Base-by-base conservation (phyloP, 2,113 vertebrate species). In the Herpetotheres cachinnans region DNA sequence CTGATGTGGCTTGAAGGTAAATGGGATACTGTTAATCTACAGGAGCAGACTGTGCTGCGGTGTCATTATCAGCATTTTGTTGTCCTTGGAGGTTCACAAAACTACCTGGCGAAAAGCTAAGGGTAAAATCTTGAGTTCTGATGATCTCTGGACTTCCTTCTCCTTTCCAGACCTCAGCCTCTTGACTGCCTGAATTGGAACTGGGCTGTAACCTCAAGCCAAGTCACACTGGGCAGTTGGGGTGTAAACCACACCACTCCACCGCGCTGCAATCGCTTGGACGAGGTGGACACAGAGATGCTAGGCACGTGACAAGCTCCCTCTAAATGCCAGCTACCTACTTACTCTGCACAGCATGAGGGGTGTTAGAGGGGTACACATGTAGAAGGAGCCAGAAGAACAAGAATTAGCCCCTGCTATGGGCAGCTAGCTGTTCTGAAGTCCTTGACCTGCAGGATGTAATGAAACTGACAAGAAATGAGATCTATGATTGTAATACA, bases 251-350 rank as follows among this genome's bases (percentile, higher is more conserved):
- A 67, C 34, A 80, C 4, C 17, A 32, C 27, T 91, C 34, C 71
- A 69, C 16, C 1, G 1, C 46, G 82, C 3, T 0, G 44, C 18
- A 55, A 6, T 6, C 5, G 0, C 66, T 58, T 3, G 2, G 29
- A 25, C 0, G 11, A 32, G 1, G 2, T 5, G 19, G 21, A 63
- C 65, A 61, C 2, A 30, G 40, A 55, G 36, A 34, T 26, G 10
- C 12, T 38, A 67, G 71, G 55, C 47, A 21, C 1, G 2, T 29
- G 21, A 25, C 52, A 81, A 78, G 14, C 24, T 94, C 30, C 52
- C 21, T 38, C 1, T 10, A 46, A 63, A 56, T 81, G 25, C 24
- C 55, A 90, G 38, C 34, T 72, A 30, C 20, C 54, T 71, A 82
- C 14, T 50, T 65, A 24, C 32, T 61, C 50, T 71, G 61, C 30